A percentile compares a stretch with the other conserved stretches of the same genome.
These are phyloP conservation scores for Bombus sylvicola DNA, from an alignment of 1,140 invertebrate genomes.

Conservation along the genomic window DNA sequence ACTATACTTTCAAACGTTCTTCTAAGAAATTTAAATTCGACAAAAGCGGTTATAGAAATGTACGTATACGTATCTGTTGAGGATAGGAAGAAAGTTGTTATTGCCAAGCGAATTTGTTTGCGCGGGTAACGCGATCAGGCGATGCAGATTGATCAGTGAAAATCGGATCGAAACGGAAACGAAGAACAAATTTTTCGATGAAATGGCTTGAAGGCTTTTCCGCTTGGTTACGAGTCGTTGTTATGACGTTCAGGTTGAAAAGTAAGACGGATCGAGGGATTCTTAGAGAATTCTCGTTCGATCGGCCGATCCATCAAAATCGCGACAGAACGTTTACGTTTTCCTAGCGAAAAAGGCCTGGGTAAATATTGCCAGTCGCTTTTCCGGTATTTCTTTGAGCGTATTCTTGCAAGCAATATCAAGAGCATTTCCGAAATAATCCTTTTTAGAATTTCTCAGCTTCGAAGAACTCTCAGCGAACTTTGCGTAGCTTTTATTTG, in stretches of 20 bases:
- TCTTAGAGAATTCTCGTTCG: not conserved
- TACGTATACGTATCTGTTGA: too few species aligned
- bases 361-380: not conserved
- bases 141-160: not conserved
- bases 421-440: too few species aligned
- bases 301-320: constrained; percentile 55
- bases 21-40: too few species aligned
- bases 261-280: constrained; percentile 61
- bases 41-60: too few species aligned
- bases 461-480: too few species aligned
- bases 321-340: constrained; percentile 33
- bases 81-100: too few species aligned
- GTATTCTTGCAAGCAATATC: not conserved
- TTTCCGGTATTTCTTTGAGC: not conserved
- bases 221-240: constrained; percentile 31
- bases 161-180: not conserved
- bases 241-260: constrained; percentile 54
- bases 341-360: not conserved
- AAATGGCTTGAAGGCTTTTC: not conserved
- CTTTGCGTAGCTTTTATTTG: too few species aligned
- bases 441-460: too few species aligned
- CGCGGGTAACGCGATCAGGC: too few species aligned
- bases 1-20: too few species aligned
- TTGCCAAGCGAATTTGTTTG: too few species aligned
- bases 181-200: constrained; percentile 1